Conservation (phyloP, 2,888 invertebrate genomes). For the Psylliodes chrysocephalus region DNA sequence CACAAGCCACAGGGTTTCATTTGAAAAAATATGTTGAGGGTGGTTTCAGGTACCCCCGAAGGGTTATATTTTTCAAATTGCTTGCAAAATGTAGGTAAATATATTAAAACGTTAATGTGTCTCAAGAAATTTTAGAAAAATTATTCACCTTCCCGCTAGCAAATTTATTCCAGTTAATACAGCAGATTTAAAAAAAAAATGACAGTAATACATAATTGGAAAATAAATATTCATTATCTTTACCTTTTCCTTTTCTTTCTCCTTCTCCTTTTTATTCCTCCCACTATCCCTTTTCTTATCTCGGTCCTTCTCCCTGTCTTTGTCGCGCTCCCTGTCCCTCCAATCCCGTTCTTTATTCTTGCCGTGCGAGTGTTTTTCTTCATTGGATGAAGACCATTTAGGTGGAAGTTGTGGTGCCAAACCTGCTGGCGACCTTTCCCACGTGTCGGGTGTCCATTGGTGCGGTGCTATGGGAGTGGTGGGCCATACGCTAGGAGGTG, state of each 20-base stretch:
- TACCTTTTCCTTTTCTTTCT: conserved; percentile 50
- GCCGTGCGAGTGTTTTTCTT: conserved; percentile 31
- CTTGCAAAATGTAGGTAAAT: too few relatives aligned
- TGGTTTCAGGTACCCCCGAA: too few relatives aligned
- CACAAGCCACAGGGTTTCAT: too few relatives aligned
- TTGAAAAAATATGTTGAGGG: too few relatives aligned
- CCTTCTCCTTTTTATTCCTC: conserved; percentile 49
- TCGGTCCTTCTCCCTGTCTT: conserved; percentile 51
- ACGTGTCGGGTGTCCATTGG: conserved; percentile 47
- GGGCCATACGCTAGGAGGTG: conserved; percentile 46
- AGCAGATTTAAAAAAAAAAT: too few relatives aligned
- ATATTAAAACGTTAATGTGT: too few relatives aligned
- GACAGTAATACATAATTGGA: too few relatives aligned
- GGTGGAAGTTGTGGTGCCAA: conserved; percentile 39
- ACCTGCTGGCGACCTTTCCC: conserved; percentile 46
- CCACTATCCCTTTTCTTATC: conserved; percentile 63
- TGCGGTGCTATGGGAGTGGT: conserved; percentile 40
- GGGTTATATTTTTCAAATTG: too few relatives aligned
- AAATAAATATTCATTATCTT: too few relatives aligned
- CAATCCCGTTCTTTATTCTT: conserved; percentile 41
- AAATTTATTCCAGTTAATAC: too few relatives aligned
- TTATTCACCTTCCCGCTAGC: too few relatives aligned
- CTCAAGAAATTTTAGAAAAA: too few relatives aligned
- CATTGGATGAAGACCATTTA: conserved; percentile 35
- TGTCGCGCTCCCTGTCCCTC: conserved; percentile 35